Base-by-base conservation (phyloP, 2,888 invertebrate species). In the Branchipolynoe longqiensis region DNA sequence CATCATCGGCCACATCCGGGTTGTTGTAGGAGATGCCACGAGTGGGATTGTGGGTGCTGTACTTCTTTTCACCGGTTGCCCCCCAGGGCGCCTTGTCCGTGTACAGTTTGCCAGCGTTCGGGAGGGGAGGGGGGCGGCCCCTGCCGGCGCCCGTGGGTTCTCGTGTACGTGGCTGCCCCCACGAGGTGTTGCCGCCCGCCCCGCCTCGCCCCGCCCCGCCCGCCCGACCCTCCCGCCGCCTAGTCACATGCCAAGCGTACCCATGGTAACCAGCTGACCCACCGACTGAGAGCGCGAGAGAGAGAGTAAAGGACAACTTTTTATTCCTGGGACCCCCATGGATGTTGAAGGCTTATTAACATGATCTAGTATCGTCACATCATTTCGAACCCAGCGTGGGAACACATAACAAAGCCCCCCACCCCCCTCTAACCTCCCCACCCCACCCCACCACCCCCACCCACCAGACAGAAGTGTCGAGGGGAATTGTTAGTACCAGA, bases 1-100 rank as follows among this genome's bases (percentile, higher is more conserved):
- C 78, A 78, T 78, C 78, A 78, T 78, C 28, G 78, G 48, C 78
- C 78, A 78, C 78, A 78, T 78, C 78, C 78, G 78, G 78, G 78
- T 78, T 41, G 48, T 41, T 78, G 78, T 78, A 31, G 78, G 78
- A 28, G 78, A 78, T 78, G 78, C 78, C 78, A 33, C n/a, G 41
- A 31, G 33, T 14, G 12, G 48, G 41, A 48, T 25, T 78, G 54
- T 28, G 78, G 78, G 78, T 78, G 78, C 48, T 78, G 78, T 54
- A 48, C 28, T 78, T 78, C 31, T 41, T 73, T 38, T 22, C 28
- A 41, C 78, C 48, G 41, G 78, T 48, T 78, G 22, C 38, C 38
- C n/a, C 62, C 31, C n/a, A 48, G 69, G 69, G 38, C 38, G 36
- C 69, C 31, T 41, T 78, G 25, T 48, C 41, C 28, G 78, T 78